A percentile compares a stretch with the other conserved stretches of the same genome.
Evolutionary conservation across 2,113 vertebrate genomes (phyloP).

Genomic region (Nyctibius bracteatus): DNA sequence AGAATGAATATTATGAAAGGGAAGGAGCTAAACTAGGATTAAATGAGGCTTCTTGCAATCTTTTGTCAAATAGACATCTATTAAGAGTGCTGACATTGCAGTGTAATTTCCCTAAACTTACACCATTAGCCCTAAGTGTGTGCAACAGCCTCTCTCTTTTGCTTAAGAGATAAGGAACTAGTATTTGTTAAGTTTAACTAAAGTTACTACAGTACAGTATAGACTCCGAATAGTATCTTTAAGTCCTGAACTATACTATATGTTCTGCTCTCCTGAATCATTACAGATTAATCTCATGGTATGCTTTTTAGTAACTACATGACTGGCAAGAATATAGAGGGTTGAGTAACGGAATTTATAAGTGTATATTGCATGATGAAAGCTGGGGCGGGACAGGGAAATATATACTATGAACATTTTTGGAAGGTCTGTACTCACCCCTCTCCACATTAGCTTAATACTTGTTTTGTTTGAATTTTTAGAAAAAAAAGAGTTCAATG

Average conservation of each 20-base stretch:
- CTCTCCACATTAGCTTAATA: conserved; percentile 34
- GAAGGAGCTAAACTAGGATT: neutral
- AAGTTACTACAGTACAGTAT: neutral
- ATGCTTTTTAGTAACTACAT: neutral
- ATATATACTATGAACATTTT: neutral
- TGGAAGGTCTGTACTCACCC: conserved; percentile 46
- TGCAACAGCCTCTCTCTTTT: neutral
- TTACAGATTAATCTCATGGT: neutral
- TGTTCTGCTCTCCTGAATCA: conserved; percentile 36
- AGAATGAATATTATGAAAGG: neutral
- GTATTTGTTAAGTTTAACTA: neutral
- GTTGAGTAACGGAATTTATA: neutral
- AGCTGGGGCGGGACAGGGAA: neutral
- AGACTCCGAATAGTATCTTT: neutral
- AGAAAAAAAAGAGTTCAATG: conserved; percentile 38
- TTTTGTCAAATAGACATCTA: neutral
- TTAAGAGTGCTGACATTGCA: neutral
- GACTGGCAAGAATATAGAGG: neutral
- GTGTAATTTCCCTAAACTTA: neutral
- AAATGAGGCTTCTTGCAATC: neutral
- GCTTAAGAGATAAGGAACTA: neutral
- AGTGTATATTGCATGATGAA: neutral
- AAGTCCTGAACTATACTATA: conserved; percentile 34
- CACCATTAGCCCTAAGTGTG: neutral
- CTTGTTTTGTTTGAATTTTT: conserved; percentile 7